phyloP scores from a whole-genome alignment of 2,113 vertebrate species.

The Limanda limanda region DNA sequence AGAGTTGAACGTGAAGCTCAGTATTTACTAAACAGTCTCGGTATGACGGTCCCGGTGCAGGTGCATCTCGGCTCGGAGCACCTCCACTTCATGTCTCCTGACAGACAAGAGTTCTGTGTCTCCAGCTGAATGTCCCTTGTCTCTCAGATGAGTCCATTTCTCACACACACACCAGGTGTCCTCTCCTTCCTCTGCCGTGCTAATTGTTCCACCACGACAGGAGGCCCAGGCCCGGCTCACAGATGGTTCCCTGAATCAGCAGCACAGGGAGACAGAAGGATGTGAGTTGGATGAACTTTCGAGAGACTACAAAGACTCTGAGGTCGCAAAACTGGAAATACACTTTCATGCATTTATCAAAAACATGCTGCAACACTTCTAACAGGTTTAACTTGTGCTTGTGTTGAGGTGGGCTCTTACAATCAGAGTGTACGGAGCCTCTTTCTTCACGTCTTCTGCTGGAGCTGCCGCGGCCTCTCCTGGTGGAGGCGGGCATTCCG shows the following conservation, averaged over 20 bases:
- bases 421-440: conserved; percentile 92
- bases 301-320: no score
- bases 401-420: conserved; percentile 76
- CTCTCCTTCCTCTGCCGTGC: background rate
- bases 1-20: background rate
- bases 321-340: no score
- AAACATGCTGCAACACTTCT: no score
- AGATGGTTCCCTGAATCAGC: conserved; percentile 80
- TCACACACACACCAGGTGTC: background rate
- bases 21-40: conserved; percentile 1
- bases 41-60: background rate
- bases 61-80: background rate
- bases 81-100: background rate
- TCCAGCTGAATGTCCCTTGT: background rate
- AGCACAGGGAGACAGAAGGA: no score
- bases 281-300: background rate
- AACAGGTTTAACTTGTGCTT: background rate
- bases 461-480: conserved; percentile 50
- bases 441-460: conserved; percentile 85
- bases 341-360: background rate
- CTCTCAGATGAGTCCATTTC: background rate
- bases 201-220: conserved; percentile 86
- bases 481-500: conserved; percentile 66
- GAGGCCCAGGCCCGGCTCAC: conserved; percentile 83
- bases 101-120: background rate